phyloP scores from a whole-genome alignment of 2,113 vertebrate genomes.

The Dromaius novaehollandiae region DNA sequence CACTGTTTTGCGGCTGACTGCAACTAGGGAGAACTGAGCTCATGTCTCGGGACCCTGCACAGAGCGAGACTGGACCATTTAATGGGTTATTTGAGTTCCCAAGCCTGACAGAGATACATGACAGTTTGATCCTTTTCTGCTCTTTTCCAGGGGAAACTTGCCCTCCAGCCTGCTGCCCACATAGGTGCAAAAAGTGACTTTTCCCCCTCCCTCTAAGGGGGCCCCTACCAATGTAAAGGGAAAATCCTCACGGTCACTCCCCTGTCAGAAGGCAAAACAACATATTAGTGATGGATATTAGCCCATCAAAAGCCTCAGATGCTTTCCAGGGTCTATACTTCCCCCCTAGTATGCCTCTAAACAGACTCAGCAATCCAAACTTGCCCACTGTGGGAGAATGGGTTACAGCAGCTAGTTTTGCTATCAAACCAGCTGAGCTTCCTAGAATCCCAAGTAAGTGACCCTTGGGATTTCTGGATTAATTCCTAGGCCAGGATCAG shows the following conservation, averaged over 20 bases:
- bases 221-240: background rate
- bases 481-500: background rate
- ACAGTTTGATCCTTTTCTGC: background rate
- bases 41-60: background rate
- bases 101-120: background rate
- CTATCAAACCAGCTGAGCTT: background rate
- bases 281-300: rapidly evolving
- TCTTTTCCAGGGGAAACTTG: background rate
- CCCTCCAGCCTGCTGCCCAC: background rate
- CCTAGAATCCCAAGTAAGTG: background rate
- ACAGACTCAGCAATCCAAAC: background rate
- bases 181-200: background rate
- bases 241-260: background rate
- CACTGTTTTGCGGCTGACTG: background rate
- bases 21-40: background rate
- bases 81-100: background rate
- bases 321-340: background rate
- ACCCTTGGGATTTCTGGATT: background rate
- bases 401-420: background rate
- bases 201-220: background rate
- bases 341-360: background rate
- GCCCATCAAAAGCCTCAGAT: background rate
- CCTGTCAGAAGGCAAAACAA: background rate
- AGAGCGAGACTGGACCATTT: background rate
- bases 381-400: background rate